These are phyloP conservation scores for Hyppa rectilinea DNA, from an alignment of 2,888 invertebrate species.

Conservation along the genomic window DNA sequence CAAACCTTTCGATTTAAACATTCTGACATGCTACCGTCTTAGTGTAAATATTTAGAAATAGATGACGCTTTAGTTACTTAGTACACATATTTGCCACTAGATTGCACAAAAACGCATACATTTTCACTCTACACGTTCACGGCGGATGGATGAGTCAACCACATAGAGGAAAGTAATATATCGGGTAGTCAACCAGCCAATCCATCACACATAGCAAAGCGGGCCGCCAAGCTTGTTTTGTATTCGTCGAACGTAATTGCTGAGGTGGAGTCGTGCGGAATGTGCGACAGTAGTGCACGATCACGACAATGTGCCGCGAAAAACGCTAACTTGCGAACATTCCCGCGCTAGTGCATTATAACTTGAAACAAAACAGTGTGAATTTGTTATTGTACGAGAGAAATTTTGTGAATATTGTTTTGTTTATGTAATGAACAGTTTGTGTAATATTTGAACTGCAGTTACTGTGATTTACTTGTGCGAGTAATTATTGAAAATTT, in stretches of 20 bases:
- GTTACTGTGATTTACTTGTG: conserved; percentile 68
- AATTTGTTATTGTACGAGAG: conserved; percentile 75
- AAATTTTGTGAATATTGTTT: conserved; percentile 78
- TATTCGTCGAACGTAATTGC: conserved; percentile 85
- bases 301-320: conserved; percentile 82
- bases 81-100: conserved; percentile 64
- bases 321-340: conserved; percentile 74
- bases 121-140: not conserved
- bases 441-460: conserved; percentile 77
- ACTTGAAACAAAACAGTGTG: conserved; percentile 84
- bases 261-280: conserved; percentile 81
- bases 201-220: conserved; percentile 57
- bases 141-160: too few relatives aligned
- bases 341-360: conserved; percentile 81
- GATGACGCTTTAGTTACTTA: conserved; percentile 59
- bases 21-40: conserved; percentile 28
- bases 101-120: conserved; percentile 64
- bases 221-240: conserved; percentile 74
- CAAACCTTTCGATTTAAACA: not conserved
- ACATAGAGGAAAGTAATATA: too few relatives aligned
- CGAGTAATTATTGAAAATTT: conserved; percentile 58
- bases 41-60: conserved; percentile 41
- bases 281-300: conserved; percentile 80
- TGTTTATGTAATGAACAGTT: conserved; percentile 78
- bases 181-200: conserved; percentile 65